Conservation (phyloP, 2,797 vertebrate species). For the Phoeniculus purpureus region DNA sequence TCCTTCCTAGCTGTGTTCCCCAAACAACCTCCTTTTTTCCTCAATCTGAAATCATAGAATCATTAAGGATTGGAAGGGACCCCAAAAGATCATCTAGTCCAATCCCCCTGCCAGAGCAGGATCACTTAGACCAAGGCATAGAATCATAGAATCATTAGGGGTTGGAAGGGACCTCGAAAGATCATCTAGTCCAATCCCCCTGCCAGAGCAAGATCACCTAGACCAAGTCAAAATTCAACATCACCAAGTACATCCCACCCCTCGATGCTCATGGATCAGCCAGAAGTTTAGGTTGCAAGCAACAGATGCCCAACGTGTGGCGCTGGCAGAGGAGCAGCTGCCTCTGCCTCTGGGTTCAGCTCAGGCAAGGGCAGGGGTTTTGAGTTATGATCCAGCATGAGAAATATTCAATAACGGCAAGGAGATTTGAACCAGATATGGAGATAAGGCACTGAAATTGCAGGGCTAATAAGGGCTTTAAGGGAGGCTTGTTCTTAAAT, state of each 20-base stretch:
- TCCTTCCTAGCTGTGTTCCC: neutral
- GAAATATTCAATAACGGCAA: neutral
- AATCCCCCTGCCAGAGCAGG: too few species aligned
- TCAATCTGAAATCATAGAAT: neutral
- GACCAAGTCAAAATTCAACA: too few species aligned
- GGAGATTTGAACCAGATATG: neutral
- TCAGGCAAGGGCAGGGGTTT: neutral
- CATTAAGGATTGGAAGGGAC: too few species aligned
- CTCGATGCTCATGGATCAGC: neutral
- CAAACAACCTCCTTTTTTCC: neutral
- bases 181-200: too few species aligned
- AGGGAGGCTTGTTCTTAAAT: conserved; percentile 23
- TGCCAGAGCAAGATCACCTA: too few species aligned
- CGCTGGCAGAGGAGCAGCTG: neutral
- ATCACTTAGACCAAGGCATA: too few species aligned
- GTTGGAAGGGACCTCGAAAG: too few species aligned
- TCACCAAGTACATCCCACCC: neutral
- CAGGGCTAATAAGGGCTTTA: neutral
- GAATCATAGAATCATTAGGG: neutral
- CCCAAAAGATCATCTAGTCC: too few species aligned
- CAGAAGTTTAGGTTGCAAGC: neutral
- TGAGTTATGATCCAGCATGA: neutral
- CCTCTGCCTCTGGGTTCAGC: neutral
- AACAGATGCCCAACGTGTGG: neutral
- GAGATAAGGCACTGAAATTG: neutral